Evolutionary conservation across 2,888 invertebrate genomes (phyloP).

Genomic region (Nesidiocoris tenuis): DNA sequence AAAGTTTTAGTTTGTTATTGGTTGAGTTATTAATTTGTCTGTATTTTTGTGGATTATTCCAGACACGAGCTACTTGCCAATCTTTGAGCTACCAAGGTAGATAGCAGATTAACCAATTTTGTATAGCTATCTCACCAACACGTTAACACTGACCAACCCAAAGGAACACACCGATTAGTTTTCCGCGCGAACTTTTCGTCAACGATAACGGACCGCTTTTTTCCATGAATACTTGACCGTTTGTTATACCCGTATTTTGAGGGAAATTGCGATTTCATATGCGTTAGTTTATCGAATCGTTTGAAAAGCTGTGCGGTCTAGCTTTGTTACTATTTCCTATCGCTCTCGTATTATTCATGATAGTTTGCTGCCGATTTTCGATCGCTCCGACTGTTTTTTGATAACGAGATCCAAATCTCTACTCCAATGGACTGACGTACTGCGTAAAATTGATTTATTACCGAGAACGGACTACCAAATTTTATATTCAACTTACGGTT

Average conservation of each 20-base stretch:
- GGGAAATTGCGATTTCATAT: no score
- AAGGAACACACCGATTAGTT: neutral
- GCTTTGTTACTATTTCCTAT: neutral
- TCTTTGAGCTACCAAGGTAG: slow-evolving; percentile 49
- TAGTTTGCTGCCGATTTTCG: neutral
- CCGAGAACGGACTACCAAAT: no score
- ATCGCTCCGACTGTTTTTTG: no score
- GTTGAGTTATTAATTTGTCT: slow-evolving; percentile 42
- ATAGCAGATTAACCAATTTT: slow-evolving; percentile 46
- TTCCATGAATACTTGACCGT: no score
- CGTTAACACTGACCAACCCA: slow-evolving; percentile 46
- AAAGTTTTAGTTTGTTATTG: slow-evolving; percentile 23
- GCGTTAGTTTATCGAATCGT: no score
- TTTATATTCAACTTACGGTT: no score
- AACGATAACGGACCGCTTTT: no score
- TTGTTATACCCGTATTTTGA: neutral
- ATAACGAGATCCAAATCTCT: no score
- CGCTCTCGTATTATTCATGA: no score
- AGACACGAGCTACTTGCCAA: slow-evolving; percentile 49
- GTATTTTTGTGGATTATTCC: slow-evolving; percentile 46
- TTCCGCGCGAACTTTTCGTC: neutral
- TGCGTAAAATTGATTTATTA: no score
- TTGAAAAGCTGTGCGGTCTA: no score
- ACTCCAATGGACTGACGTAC: no score
- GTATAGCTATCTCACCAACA: slow-evolving; percentile 47